A percentile compares a stretch with the other conserved stretches of the same genome.
Evolutionary conservation across 2,888 invertebrate genomes (phyloP).

Genomic region (Drosophila mettleri): DNA sequence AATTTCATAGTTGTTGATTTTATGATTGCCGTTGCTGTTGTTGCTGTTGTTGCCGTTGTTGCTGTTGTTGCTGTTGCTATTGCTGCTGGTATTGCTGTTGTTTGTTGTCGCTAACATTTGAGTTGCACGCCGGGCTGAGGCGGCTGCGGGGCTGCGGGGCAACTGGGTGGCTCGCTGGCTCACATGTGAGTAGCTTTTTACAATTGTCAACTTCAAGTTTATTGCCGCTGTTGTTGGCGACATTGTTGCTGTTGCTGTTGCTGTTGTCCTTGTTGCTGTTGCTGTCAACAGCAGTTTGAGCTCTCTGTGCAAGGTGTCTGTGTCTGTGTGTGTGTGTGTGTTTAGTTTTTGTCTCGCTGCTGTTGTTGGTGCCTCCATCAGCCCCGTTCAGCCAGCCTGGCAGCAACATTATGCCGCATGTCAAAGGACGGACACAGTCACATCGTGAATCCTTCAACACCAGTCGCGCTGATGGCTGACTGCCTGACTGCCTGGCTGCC

Average conservation of each 20-base stretch:
- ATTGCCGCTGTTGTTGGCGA: slow-evolving; percentile 62
- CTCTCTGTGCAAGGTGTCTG: slow-evolving; percentile 35
- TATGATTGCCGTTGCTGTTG: slow-evolving; percentile 77
- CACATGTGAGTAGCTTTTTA: slow-evolving; percentile 64
- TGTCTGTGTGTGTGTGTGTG: slow-evolving; percentile 15
- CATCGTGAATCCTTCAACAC: slow-evolving; percentile 85
- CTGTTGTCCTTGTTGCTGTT: slow-evolving; percentile 59
- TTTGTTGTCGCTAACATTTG: slow-evolving; percentile 54
- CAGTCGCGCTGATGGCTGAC: slow-evolving; percentile 46
- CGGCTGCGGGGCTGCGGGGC: not conserved
- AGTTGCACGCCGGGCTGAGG: slow-evolving; percentile 39
- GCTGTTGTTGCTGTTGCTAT: slow-evolving; percentile 39
- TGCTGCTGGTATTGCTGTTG: slow-evolving; percentile 17
- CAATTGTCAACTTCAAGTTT: slow-evolving; percentile 77
- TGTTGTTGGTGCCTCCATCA: slow-evolving; percentile 47
- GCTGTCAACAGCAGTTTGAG: slow-evolving; percentile 81
- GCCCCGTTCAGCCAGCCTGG: slow-evolving; percentile 38
- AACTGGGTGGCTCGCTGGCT: slow-evolving; percentile 10
- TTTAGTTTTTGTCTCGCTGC: slow-evolving; percentile 40
- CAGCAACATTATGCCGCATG: slow-evolving; percentile 74
- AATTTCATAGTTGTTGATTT: slow-evolving; percentile 84
- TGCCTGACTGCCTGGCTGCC: slow-evolving; percentile 3
- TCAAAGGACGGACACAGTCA: slow-evolving; percentile 82
- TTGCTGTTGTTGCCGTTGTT: slow-evolving; percentile 39
- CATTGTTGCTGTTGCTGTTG: slow-evolving; percentile 38